Conservation (phyloP, 2,888 invertebrate species). For the Cryptosula pallasiana region DNA sequence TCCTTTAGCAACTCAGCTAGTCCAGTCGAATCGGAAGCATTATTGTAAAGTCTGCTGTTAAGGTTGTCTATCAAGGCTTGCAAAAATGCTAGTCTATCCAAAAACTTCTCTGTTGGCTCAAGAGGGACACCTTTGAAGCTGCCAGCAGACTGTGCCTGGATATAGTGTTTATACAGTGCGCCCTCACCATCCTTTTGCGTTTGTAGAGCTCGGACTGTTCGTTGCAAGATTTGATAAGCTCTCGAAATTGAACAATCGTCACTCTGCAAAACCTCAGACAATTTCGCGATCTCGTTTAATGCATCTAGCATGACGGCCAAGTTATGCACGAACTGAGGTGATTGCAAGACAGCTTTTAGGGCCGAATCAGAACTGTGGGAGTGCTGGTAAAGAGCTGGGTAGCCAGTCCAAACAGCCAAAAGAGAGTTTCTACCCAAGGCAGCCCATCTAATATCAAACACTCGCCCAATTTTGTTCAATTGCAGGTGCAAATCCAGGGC, state of each 20-base stretch:
- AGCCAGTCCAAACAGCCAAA: neutral
- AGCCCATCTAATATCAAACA: neutral
- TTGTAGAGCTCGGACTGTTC: neutral
- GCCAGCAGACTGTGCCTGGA: neutral
- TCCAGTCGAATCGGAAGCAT: neutral
- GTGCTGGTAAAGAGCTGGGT: neutral
- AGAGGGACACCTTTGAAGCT: neutral
- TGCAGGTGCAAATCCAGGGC: neutral
- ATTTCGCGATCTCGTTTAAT: neutral
- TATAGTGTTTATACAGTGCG: neutral
- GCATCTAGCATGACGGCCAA: neutral
- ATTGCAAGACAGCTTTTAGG: neutral
- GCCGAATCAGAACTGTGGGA: neutral
- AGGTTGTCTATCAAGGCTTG: conserved; percentile 18
- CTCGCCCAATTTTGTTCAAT: neutral
- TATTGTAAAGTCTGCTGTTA: neutral
- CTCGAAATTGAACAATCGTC: neutral
- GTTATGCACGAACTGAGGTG: neutral
- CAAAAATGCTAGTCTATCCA: neutral
- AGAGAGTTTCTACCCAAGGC: neutral
- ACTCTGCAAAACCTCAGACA: neutral
- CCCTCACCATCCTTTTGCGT: neutral
- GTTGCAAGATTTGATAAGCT: neutral
- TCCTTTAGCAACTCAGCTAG: neutral
- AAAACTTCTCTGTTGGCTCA: neutral